Evolutionary conservation across 2,888 invertebrate genomes (phyloP), one percentile per base, ranked within the genome.

Genomic region (Drosophila kambysellisi): DNA sequence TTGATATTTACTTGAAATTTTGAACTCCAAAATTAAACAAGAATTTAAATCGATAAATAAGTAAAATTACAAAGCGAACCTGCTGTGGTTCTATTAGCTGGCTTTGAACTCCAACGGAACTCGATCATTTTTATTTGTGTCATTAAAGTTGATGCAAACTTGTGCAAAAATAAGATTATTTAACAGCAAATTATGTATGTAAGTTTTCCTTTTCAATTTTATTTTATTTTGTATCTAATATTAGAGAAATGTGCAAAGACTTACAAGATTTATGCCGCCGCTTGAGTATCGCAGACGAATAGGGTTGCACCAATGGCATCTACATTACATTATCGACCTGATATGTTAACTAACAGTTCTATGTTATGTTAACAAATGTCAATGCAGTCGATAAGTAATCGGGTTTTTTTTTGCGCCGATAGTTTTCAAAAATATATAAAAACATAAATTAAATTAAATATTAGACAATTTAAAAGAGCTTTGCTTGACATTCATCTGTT

Each of bases 11-110:
- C 60, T 46, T 35, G 12, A 79, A 77, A 77, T 77, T 77, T 77
- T 25, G 70, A 75, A 12, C n/a, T 60, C 52, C 41, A 48, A 66
- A 70, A 57, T 53, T 46, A 20, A 67, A 67, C 48, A 29, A 35
- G n/a, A 50, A 37, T 41, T 53, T 35, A 56, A 25, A 43, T 41
- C 15, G 4, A 57, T 7, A 50, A 46, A 41, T 48, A 37, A 66
- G 29, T 60, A 37, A 61, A 58, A 58, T 46, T 29, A 54, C 77
- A 64, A 74, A 60, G 77, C 63, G 48, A 79, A 79, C 79, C 65
- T 77, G 65, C 35, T 59, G 53, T 53, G 25, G 35, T 7, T 48
- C 15, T 46, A 5, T 11, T 51, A 17, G 59, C 46, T 58, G 33
- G 37, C 48, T 69, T 74, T 74, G 51, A 73, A 69, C 59, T 61